Conservation (phyloP, 2,888 invertebrate genomes). For the Pterobdella sp. region DNA sequence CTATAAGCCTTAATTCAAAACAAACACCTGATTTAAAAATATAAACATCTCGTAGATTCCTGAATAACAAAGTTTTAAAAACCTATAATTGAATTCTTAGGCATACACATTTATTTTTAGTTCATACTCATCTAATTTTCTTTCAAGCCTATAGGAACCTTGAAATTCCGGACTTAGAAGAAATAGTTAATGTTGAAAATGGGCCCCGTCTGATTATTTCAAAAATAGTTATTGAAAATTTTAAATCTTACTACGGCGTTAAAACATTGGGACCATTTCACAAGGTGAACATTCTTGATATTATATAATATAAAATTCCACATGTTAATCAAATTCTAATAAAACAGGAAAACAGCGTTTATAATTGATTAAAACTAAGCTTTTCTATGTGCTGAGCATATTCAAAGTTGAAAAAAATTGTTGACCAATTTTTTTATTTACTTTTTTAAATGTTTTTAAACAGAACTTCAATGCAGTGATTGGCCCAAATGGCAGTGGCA, state of each 20-base stretch:
- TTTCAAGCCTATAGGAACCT: constrained; percentile 46
- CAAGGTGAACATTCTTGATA: constrained; percentile 60
- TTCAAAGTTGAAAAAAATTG: too few species aligned
- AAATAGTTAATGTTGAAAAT: constrained; percentile 61
- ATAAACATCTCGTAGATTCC: too few species aligned
- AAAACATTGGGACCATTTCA: constrained; percentile 85
- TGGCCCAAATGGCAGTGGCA: constrained; percentile 97
- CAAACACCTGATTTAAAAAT: too few species aligned
- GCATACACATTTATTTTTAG: background rate
- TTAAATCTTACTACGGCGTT: constrained; percentile 87
- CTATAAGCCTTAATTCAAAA: too few species aligned
- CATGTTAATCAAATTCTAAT: background rate
- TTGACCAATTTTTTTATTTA: background rate
- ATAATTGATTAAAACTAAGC: too few species aligned
- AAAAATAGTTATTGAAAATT: constrained; percentile 81
- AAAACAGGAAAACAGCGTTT: too few species aligned
- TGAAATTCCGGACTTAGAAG: constrained; percentile 46
- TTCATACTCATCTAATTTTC: background rate
- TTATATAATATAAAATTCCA: background rate
- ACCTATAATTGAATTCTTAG: background rate
- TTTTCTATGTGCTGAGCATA: too few species aligned
- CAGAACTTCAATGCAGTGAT: constrained; percentile 69
- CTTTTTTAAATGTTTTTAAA: constrained; percentile 13
- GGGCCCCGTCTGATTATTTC: constrained; percentile 82
- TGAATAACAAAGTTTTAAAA: background rate